A percentile compares a stretch with the other conserved stretches of the same genome.
Conservation (phyloP, 1,140 invertebrate species). For the Drosophila pseudoobscura region DNA sequence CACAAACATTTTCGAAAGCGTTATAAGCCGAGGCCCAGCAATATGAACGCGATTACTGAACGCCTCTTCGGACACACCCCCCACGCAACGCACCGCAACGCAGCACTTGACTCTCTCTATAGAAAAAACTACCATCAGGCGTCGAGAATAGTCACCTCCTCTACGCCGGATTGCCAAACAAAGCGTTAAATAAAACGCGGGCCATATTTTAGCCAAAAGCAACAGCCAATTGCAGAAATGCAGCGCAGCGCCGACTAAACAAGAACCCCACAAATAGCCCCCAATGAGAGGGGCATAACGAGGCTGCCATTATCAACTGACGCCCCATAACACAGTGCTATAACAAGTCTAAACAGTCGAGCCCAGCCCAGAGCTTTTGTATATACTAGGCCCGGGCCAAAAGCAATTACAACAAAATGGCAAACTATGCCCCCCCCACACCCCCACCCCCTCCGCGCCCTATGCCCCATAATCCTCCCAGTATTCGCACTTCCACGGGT, state of each 20-base stretch:
- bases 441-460: not conserved
- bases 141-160: no score
- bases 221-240: slow-evolving; percentile 65
- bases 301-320: slow-evolving; percentile 22
- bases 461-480: not conserved
- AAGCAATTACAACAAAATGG: slow-evolving; percentile 68
- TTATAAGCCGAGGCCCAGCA: no score
- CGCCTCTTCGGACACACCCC: no score
- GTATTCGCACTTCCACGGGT: not conserved
- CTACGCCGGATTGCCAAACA: slow-evolving; percentile 7
- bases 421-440: slow-evolving; percentile 47
- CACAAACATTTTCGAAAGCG: no score
- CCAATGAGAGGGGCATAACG: slow-evolving; percentile 35
- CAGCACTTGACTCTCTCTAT: no score
- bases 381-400: slow-evolving; percentile 27
- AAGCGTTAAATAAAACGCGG: slow-evolving; percentile 64
- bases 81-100: no score
- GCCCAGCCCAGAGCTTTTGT: not conserved
- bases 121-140: no score
- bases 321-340: slow-evolving; percentile 8
- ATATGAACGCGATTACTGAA: no score
- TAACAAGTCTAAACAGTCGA: slow-evolving; percentile 15
- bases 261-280: not conserved
- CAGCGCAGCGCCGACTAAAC: slow-evolving; percentile 13
- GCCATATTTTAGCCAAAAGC: slow-evolving; percentile 47